These are phyloP conservation scores for Trichonephila clavata DNA, from an alignment of 1,140 invertebrate species.

Conservation along the genomic window DNA sequence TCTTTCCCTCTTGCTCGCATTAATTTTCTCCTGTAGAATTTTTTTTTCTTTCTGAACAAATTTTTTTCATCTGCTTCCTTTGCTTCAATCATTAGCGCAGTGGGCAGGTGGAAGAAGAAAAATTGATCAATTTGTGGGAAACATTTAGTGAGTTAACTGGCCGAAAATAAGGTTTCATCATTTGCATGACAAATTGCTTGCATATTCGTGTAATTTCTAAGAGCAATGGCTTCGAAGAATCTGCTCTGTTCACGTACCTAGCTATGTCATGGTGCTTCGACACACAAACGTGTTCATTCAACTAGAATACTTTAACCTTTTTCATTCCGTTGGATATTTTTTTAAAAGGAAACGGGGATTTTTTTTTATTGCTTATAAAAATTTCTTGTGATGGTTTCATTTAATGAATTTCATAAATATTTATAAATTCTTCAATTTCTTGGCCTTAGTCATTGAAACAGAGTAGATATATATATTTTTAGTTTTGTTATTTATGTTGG, in stretches of 20 bases:
- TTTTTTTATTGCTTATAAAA: too few relatives aligned
- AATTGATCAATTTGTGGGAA: background rate
- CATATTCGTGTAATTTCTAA: background rate
- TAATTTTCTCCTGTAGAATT: background rate
- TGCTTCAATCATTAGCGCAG: background rate
- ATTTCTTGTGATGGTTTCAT: too few relatives aligned
- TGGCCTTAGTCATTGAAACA: too few relatives aligned
- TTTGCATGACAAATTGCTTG: slow-evolving; percentile 1
- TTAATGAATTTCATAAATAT: too few relatives aligned
- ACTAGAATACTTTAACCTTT: too few relatives aligned
- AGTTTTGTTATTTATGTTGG: background rate
- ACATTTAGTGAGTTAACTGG: background rate
- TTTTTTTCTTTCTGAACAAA: background rate
- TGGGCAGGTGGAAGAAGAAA: background rate
- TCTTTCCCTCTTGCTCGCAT: background rate
- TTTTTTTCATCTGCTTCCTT: background rate
- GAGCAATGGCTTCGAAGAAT: background rate
- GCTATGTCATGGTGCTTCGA: background rate
- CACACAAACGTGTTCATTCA: too few relatives aligned
- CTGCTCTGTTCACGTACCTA: background rate
- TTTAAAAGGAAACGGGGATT: too few relatives aligned
- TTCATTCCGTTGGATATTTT: too few relatives aligned
- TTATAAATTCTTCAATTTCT: too few relatives aligned
- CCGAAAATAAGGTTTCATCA: background rate
- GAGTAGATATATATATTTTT: background rate